phyloP scores from a whole-genome alignment of 1,140 invertebrate species.

The Drosophila ironensis region DNA sequence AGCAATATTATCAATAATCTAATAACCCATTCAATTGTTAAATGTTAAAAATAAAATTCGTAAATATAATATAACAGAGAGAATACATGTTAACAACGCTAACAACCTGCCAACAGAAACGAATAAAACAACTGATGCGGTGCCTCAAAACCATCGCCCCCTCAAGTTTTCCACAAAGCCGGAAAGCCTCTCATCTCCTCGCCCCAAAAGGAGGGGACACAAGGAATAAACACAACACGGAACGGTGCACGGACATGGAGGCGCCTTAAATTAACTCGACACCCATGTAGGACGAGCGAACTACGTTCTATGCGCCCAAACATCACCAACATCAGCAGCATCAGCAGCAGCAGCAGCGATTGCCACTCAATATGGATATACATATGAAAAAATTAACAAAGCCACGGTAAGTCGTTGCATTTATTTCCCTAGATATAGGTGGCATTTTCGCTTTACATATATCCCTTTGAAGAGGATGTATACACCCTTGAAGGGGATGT shows the following conservation, averaged over 20 bases:
- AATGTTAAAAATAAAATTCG: conserved; percentile 52
- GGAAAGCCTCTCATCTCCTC: conserved; percentile 8
- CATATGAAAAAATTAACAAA: conserved; percentile 75
- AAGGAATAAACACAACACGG: conserved; percentile 5
- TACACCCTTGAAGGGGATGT: too few relatives aligned
- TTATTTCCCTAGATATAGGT: too few relatives aligned
- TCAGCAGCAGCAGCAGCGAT: conserved; percentile 26
- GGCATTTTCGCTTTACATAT: too few relatives aligned
- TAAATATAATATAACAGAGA: background rate
- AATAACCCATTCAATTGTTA: conserved; percentile 60
- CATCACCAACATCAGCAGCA: too few relatives aligned
- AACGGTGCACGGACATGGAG: background rate
- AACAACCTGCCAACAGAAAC: conserved; percentile 64
- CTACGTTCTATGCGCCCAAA: conserved; percentile 32
- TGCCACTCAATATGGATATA: conserved; percentile 61
- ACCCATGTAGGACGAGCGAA: conserved; percentile 42
- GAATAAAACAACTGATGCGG: conserved; percentile 57
- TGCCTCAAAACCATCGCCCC: conserved; percentile 28
- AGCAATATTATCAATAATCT: conserved; percentile 70
- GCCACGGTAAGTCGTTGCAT: conserved; percentile 51
- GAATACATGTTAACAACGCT: conserved; percentile 27
- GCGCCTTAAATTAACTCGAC: conserved; percentile 24
- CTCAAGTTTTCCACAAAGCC: conserved; percentile 10
- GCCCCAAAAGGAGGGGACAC: background rate
- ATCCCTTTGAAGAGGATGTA: too few relatives aligned